Base-by-base conservation (phyloP, 2,888 invertebrate genomes). In the Rhagophthalmus giganteus region DNA sequence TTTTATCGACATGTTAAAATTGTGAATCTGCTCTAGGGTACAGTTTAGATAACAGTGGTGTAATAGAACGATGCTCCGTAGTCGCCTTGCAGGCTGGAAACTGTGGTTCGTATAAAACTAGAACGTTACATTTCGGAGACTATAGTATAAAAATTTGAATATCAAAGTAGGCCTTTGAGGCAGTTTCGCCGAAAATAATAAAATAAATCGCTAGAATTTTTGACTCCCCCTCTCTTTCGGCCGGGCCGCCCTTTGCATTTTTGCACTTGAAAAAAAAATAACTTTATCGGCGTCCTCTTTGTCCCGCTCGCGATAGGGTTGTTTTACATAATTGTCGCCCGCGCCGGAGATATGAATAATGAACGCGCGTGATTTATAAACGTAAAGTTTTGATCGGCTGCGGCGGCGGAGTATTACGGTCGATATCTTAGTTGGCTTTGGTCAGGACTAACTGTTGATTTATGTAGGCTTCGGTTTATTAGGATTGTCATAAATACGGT, bases 261-360 rank as follows among this genome's bases (percentile, higher is more conserved):
- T 12, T 10, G 5, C 12, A 12, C 7, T 11, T 7, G 2, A 12
- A 9, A 10, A 30, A 11, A 30, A n/a, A n/a, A n/a, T n/a, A n/a
- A n/a, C n/a, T n/a, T n/a, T n/a, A n/a, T n/a, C n/a, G n/a, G n/a
- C n/a, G n/a, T n/a, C n/a, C n/a, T n/a, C n/a, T n/a, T n/a, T n/a
- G n/a, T n/a, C n/a, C n/a, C n/a, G n/a, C n/a, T n/a, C n/a, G n/a
- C 41, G 12, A 20, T 20, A 20, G 34, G 12, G 16, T 49, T 40
- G 13, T 31, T 35, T 49, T 49, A 49, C 41, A 49, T 49, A 41
- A 49, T 49, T 49, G 35, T n/a, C n/a, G n/a, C n/a, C n/a, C n/a
- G n/a, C n/a, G n/a, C n/a, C n/a, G 27, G 35, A 33, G 51, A 51
- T 51, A 45, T 45, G 51, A 51, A 51, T 51, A 51, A 51, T 51